Percentiles rank a stretch among this genome's conserved stretches.
phyloP scores from a whole-genome alignment of 2,888 invertebrate species.

The Lasius fuliginosus region DNA sequence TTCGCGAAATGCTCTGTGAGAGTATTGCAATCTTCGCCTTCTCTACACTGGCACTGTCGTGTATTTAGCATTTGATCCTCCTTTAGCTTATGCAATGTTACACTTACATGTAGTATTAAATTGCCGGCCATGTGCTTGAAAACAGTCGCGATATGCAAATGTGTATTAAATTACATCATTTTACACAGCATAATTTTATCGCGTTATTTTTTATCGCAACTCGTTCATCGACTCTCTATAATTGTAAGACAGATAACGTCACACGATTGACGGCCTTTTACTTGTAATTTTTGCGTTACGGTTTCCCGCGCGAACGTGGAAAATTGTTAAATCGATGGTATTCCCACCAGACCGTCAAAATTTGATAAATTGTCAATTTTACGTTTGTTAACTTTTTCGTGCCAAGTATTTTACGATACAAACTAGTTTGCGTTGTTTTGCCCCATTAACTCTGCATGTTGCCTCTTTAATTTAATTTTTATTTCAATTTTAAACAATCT shows the following conservation, averaged over 20 bases:
- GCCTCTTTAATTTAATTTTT: background rate
- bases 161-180: background rate
- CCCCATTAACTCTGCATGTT: background rate
- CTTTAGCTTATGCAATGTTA: constrained; percentile 6
- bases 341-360: constrained; percentile 11
- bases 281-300: constrained; percentile 9
- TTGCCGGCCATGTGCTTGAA: background rate
- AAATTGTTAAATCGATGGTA: constrained; percentile 38
- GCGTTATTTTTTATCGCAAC: background rate
- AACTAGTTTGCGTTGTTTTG: constrained; percentile 8
- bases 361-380: constrained; percentile 34
- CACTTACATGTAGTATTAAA: background rate
- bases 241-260: background rate
- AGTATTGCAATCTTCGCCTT: constrained; percentile 29
- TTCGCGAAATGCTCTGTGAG: constrained; percentile 42
- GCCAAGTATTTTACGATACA: constrained; percentile 11
- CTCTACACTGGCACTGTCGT: background rate
- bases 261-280: background rate
- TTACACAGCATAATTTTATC: background rate
- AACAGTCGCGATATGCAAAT: background rate
- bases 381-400: constrained; percentile 35
- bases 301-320: background rate
- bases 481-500: background rate
- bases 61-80: constrained; percentile 15
- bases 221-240: background rate